phyloP scores from a whole-genome alignment of 2,113 vertebrate genomes.

The Tetraodon nigroviridis region DNA sequence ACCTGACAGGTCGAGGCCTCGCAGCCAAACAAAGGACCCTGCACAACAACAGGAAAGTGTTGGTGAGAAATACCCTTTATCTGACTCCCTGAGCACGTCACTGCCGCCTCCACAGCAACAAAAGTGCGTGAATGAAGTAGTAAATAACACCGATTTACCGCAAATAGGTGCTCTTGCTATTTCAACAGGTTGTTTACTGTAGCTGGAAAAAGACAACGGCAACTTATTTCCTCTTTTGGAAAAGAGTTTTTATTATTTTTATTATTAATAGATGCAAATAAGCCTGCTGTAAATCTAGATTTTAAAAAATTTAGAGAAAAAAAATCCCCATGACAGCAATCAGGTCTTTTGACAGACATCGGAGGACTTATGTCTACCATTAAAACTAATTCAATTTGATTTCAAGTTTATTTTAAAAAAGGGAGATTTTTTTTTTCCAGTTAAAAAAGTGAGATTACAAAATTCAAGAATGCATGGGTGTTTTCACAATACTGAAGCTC shows the following conservation, averaged over 20 bases:
- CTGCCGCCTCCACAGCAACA: constrained; percentile 85
- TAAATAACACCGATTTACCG: constrained; percentile 96
- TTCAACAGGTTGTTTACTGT: constrained; percentile 89
- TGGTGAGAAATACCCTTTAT: constrained; percentile 98
- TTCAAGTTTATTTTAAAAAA: too few species aligned
- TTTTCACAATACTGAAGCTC: background rate
- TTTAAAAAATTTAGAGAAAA: background rate
- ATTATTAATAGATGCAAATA: background rate
- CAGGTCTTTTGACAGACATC: too few species aligned
- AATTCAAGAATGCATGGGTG: too few species aligned
- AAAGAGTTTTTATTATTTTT: too few species aligned
- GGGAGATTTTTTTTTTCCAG: too few species aligned
- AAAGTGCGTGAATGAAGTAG: constrained; percentile 88
- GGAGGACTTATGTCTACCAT: too few species aligned
- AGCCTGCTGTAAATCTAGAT: background rate
- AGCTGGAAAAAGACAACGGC: constrained; percentile 33
- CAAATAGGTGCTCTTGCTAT: constrained; percentile 82
- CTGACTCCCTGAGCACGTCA: constrained; percentile 97
- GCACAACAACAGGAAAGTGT: constrained; percentile 98
- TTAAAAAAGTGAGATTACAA: too few species aligned
- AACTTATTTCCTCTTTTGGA: background rate
- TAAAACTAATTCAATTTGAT: too few species aligned
- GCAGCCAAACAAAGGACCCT: constrained; percentile 92
- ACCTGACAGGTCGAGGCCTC: constrained; percentile 82
- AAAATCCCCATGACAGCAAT: background rate